These are phyloP conservation scores for Tyria jacobaeae DNA, from an alignment of 2,888 invertebrate genomes.

Conservation along the genomic window DNA sequence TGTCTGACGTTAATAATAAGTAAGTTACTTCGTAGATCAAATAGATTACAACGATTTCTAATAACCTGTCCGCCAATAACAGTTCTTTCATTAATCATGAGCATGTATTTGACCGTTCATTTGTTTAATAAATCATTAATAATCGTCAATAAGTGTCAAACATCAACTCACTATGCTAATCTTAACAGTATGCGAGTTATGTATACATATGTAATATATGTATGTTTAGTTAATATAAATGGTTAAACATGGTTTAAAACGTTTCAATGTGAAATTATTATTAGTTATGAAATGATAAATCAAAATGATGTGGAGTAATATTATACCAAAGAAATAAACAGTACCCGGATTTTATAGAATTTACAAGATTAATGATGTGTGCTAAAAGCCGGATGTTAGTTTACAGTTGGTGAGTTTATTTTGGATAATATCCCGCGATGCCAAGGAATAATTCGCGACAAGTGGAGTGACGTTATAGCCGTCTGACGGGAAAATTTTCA, in stretches of 20 bases:
- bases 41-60: conserved; percentile 23
- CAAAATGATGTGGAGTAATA: conserved; percentile 36
- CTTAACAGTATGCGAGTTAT: neutral
- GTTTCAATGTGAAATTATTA: conserved; percentile 34
- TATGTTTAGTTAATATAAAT: conserved; percentile 24
- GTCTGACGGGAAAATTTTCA: conserved; percentile 19
- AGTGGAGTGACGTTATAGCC: conserved; percentile 18
- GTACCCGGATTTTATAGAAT: conserved; percentile 28
- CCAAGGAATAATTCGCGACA: conserved; percentile 42
- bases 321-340: conserved; percentile 35
- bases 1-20: neutral
- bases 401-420: conserved; percentile 55
- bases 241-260: conserved; percentile 20
- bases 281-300: conserved; percentile 39
- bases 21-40: conserved; percentile 18
- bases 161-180: conserved; percentile 31
- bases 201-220: too few relatives aligned
- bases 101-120: conserved; percentile 23
- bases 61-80: conserved; percentile 20
- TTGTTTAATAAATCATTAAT: conserved; percentile 29
- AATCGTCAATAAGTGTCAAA: conserved; percentile 45
- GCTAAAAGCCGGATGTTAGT: conserved; percentile 54
- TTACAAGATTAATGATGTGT: conserved; percentile 52
- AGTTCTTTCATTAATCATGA: conserved; percentile 36
- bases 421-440: conserved; percentile 50